Evolutionary conservation across 2,113 vertebrate species (phyloP).

Genomic region (Antechinus flavipes): DNA sequence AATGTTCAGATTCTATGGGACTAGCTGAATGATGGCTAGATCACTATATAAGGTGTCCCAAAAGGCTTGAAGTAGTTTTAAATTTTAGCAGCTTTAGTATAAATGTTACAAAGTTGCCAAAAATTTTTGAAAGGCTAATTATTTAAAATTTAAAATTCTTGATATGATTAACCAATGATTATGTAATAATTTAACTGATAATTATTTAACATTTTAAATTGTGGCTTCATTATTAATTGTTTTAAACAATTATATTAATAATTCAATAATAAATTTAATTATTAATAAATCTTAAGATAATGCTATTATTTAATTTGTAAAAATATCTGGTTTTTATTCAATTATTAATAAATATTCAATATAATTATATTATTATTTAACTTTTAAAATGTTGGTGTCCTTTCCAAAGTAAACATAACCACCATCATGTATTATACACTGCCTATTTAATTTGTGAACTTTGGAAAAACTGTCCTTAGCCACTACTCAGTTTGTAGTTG

Average conservation of each 20-base stretch:
- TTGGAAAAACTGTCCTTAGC: background rate
- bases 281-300: no score
- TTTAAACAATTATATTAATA: background rate
- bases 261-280: no score
- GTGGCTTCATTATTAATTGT: background rate
- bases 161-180: background rate
- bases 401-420: background rate
- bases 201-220: background rate
- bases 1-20: background rate
- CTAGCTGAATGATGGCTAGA: background rate
- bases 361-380: background rate
- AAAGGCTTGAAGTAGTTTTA: background rate
- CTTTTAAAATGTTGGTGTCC: background rate
- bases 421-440: background rate
- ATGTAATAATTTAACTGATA: background rate
- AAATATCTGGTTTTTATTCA: no score
- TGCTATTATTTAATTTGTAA: no score
- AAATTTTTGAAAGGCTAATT: background rate
- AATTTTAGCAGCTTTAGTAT: background rate
- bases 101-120: background rate
- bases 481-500: background rate
- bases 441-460: background rate
- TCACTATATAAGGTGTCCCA: background rate
- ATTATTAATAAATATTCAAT: background rate
- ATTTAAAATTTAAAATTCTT: background rate